Evolutionary conservation across 2,888 invertebrate genomes (phyloP), one percentile per base, ranked within the genome.

Genomic region (Nomada ferruginata): DNA sequence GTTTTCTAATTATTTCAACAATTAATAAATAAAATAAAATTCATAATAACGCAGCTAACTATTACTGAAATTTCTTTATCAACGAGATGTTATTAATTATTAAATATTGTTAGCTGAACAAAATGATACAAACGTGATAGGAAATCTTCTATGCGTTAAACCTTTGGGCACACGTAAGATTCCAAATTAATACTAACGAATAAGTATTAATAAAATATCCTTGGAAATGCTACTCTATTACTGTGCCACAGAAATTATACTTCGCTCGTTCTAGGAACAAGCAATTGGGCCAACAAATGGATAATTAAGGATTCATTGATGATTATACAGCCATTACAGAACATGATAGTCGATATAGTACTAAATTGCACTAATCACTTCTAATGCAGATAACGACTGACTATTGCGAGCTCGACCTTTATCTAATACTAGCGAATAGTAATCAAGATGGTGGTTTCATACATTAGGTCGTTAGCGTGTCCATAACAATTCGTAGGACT

Each of bases 311-410:
- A 50, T 7, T 9, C 13, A 29, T 42, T 61, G 36, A 15, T 50
- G 15, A 59, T 59, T 47, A n/a, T 29, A 68, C 18, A 9, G 53
- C 20, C 18, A 53, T 36, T 2, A 15, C 15, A 23, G 11, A 55
- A 55, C 23, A 11, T 42, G 10, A 53, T 66, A 66, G 36, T 0
- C 36, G 5, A 4, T 53, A 3, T 15, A 53, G 20, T 15, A 42
- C 55, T 68, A 55, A 68, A 68, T 68, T 55, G 15, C 15, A 53
- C 66, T 53, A 52, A 66, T 66, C 36, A 53, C n/a, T 26, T 53
- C 4, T 36, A 52, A 36, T 66, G 4, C 20, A 53, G 20, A 42
- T 66, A 53, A 42, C 15, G 53, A 66, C 53, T 53, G 66, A 66
- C 55, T 68, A 42, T 68, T 68, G 55, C n/a, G 36, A 18, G 13